phyloP scores from a whole-genome alignment of 2,797 vertebrate genomes.

The Mus spretus region DNA sequence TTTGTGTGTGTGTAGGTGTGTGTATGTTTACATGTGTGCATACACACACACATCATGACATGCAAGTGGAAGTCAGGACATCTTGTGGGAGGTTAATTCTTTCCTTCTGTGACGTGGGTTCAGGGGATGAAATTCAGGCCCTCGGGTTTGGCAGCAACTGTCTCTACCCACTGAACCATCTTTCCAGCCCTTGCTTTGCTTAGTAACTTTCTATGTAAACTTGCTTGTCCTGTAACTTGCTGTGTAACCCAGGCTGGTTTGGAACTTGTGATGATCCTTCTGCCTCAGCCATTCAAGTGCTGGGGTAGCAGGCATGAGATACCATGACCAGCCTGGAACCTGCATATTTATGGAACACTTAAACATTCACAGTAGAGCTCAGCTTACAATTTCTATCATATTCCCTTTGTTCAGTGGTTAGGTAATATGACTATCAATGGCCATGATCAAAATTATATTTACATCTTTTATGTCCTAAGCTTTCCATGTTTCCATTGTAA shows the following conservation, averaged over 20 bases:
- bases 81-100: neutral
- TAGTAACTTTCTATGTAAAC: neutral
- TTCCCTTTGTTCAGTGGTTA: neutral
- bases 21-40: no score
- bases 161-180: neutral
- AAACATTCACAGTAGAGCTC: constrained; percentile 1
- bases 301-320: neutral
- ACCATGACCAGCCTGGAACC: neutral
- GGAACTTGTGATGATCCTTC: neutral
- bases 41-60: neutral
- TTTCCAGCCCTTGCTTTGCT: neutral
- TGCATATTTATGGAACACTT: constrained; percentile 14
- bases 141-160: neutral
- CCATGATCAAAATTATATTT: neutral
- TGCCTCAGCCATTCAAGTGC: neutral
- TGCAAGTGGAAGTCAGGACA: neutral
- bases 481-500: constrained; percentile 38
- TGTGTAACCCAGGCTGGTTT: neutral
- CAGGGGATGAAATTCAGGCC: neutral
- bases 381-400: constrained; percentile 21
- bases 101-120: neutral
- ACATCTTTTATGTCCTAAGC: neutral
- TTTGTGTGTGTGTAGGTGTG: neutral
- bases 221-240: neutral
- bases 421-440: constrained; percentile 24